Evolutionary conservation across 2,797 vertebrate genomes (phyloP).

Genomic region (Onychomys leucogaster): DNA sequence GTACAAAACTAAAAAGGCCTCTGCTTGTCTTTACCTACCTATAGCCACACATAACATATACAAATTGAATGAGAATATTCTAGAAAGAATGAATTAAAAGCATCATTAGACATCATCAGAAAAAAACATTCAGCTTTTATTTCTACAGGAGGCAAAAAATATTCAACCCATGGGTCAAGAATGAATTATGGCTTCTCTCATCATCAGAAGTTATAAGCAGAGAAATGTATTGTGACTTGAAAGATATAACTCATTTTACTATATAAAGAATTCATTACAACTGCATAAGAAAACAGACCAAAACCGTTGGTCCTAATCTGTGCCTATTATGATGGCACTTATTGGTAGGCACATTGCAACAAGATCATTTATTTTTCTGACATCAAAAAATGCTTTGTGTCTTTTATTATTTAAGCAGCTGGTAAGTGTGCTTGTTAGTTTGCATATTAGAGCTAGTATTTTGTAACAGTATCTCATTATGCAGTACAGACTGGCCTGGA

Average conservation of each 20-base stretch:
- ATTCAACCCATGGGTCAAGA: background rate
- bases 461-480: background rate
- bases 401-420: background rate
- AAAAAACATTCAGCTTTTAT: background rate
- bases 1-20: background rate
- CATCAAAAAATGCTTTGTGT: background rate
- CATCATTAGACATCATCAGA: background rate
- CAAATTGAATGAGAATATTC: background rate
- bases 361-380: background rate
- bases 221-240: background rate
- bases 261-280: background rate
- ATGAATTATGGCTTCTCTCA: background rate
- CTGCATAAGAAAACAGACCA: background rate
- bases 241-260: background rate
- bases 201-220: background rate
- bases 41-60: background rate
- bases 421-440: background rate
- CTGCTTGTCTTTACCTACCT: background rate
- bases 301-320: background rate
- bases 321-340: background rate
- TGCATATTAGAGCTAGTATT: background rate
- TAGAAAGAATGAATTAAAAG: background rate
- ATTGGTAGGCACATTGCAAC: fast-evolving
- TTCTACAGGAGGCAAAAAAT: background rate
- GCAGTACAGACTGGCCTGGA: too few relatives aligned